Evolutionary conservation across 2,797 vertebrate genomes (phyloP).

Genomic region (Iguana delicatissima): DNA sequence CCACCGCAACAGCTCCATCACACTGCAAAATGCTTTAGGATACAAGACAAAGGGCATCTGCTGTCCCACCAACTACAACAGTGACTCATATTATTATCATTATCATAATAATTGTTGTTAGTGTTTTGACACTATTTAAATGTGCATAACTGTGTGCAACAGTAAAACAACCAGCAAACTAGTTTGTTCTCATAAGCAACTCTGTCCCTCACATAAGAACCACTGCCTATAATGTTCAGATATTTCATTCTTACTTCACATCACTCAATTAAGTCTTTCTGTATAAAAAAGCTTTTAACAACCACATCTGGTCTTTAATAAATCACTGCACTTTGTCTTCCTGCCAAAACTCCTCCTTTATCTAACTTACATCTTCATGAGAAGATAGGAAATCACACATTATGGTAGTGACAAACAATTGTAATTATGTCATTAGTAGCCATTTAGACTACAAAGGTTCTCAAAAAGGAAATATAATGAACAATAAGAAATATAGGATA

Average conservation of each 20-base stretch:
- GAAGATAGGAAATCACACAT: slow-evolving; percentile 93
- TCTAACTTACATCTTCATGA: slow-evolving; percentile 93
- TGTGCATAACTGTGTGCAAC: slow-evolving; percentile 76
- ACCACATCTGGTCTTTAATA: slow-evolving; percentile 92
- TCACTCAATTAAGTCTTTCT: slow-evolving; percentile 80
- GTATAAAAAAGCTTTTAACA: slow-evolving; percentile 86
- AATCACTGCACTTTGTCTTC: slow-evolving; percentile 93
- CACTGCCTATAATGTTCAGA: slow-evolving; percentile 68
- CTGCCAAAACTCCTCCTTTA: slow-evolving; percentile 94
- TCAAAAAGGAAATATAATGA: slow-evolving; percentile 83
- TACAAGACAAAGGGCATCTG: not conserved
- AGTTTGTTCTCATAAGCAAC: slow-evolving; percentile 71
- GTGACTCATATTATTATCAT: not conserved
- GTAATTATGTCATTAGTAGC: slow-evolving; percentile 93
- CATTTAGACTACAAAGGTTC: slow-evolving; percentile 89
- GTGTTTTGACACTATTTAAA: slow-evolving; percentile 66
- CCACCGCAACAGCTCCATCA: not conserved
- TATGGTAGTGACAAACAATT: slow-evolving; percentile 95
- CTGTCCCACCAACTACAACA: not conserved
- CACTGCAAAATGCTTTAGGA: not conserved
- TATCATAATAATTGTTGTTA: not conserved
- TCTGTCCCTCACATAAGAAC: slow-evolving; percentile 76
- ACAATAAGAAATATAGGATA: slow-evolving; percentile 85
- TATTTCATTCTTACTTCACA: slow-evolving; percentile 76
- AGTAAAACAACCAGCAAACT: slow-evolving; percentile 73